Evolutionary conservation across 2,113 vertebrate species (phyloP).

Genomic region (Megaleporinus macrocephalus): DNA sequence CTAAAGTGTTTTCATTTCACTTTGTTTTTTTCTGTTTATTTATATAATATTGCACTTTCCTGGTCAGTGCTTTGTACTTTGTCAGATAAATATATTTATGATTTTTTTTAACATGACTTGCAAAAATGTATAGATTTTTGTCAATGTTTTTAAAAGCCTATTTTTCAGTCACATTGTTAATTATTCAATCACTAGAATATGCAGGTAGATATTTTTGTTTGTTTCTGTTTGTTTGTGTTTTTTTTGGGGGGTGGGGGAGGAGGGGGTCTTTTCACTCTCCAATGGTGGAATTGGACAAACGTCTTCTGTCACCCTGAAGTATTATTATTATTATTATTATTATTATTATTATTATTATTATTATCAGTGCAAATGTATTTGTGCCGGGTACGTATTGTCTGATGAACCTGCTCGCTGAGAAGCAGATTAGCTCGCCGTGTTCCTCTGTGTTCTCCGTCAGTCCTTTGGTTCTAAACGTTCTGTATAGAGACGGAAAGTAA

Average conservation of each 20-base stretch:
- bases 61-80: slow-evolving; percentile 83
- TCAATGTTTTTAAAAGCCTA: slow-evolving; percentile 46
- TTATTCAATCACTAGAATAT: slow-evolving; percentile 40
- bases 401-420: slow-evolving; percentile 25
- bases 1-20: slow-evolving; percentile 10
- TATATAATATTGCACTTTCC: slow-evolving; percentile 84
- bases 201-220: slow-evolving; percentile 17
- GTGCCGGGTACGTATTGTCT: slow-evolving; percentile 34
- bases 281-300: slow-evolving; percentile 33
- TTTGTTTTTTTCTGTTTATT: slow-evolving; percentile 74
- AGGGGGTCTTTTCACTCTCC: not conserved
- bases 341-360: not conserved
- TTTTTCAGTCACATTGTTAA: slow-evolving; percentile 42
- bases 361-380: slow-evolving; percentile 42
- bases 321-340: slow-evolving; percentile 10
- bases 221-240: not conserved
- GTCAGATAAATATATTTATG: slow-evolving; percentile 82
- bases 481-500: slow-evolving; percentile 24
- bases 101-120: slow-evolving; percentile 83
- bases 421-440: slow-evolving; percentile 35
- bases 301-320: slow-evolving; percentile 44
- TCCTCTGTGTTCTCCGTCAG: slow-evolving; percentile 15
- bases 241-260: not conserved
- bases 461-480: slow-evolving; percentile 23
- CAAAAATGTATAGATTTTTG: slow-evolving; percentile 76